Evolutionary conservation across 2,113 vertebrate genomes (phyloP), one percentile per base, ranked within the genome.

Genomic region (Saccopteryx leptura): DNA sequence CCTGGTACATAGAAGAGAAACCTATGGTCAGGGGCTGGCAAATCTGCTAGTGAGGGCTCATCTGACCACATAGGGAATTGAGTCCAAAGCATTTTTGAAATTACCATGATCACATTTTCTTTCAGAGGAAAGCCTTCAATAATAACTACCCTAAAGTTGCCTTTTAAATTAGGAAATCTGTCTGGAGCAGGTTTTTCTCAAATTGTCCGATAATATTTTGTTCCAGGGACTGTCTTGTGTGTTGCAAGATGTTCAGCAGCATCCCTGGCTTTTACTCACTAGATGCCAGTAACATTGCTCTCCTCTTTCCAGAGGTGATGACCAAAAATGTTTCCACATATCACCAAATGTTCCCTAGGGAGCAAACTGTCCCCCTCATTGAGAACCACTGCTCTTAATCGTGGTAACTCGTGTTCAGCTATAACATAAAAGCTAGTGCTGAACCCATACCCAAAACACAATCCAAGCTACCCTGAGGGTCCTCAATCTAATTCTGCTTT

Each of bases 91-190:
- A 24, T 10, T 69, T 92, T 66, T 82, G 74, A 60, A 23, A 13
- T 60, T 81, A 48, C 56, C 60, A 65, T 21, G 72, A 5, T 85
- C 75, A 56, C 50, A 10, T 76, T 88, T n/a, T 33, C 28, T 65
- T 90, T 76, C 26, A 91, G 13, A 95, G 87, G 56, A 71, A 83
- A 96, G 54, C 15, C 12, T 85, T 19, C 31, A 75, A 12, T 23
- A 95, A 28, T 33, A 33, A 69, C 1, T 69, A 56, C 28, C 9
- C 15, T 48, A 5, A 31, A 74, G 52, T 0, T 61, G 24, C 2
- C 13, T 56, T 88, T 61, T 69, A 39, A 54, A 15, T 75, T 33
- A 69, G 48, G 26, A 48, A 46, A 58, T 58, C 33, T 52, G 12
- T 69, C 1, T 28, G 60, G 15, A 58, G 33, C 48, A 75, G 65